Base-by-base conservation (phyloP, 2,113 vertebrate genomes). In the Notarius quadriscutis region DNA sequence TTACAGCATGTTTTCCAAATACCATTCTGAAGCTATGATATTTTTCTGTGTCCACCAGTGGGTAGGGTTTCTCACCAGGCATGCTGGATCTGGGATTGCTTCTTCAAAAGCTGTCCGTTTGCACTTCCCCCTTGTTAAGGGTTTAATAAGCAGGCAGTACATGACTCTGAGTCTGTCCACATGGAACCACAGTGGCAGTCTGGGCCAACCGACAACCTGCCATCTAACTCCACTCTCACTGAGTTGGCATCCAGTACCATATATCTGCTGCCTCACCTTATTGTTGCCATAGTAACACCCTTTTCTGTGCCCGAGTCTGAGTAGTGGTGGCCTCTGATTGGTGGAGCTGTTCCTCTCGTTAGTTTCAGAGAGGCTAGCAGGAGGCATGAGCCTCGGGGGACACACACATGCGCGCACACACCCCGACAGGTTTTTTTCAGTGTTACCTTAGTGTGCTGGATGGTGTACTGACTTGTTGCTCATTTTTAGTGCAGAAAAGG, bases 251-350 rank as follows among this genome's bases (percentile, higher is more conserved):
- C 85, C 53, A 30, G 53, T 63, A 67, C 58, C 53, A 53, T 84
- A 48, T 84, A 84, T 72, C 67, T 53, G 69, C 86, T 77, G 83
- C 67, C 60, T 74, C 87, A 80, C 75, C 88, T 83, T 77, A 14
- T 50, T 79, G 88, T 88, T 91, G 87, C 84, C 81, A 87, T 87
- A 85, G 90, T 30, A 90, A 89, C 84, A 84, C 0, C 4, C 86
- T 86, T 63, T 75, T 81, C 62, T 63, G 27, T 5, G 5, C 11
- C 62, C 7, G 25, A 81, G n/a, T 48, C 65, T 41, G 22, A 81
- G 69, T 77, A 69, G 85, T 83, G 58, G 51, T 50, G 34, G 11
- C 27, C 50, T 85, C 48, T 67, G 86, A 91, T 90, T 90, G 84
- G 89, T 84, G 69, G 53, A 81, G 53, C 3, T 4, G 11, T 51